Percentiles rank a stretch among this genome's conserved stretches.
Evolutionary conservation across 2,113 vertebrate genomes (phyloP).

Genomic region (Psittacara wagleri): DNA sequence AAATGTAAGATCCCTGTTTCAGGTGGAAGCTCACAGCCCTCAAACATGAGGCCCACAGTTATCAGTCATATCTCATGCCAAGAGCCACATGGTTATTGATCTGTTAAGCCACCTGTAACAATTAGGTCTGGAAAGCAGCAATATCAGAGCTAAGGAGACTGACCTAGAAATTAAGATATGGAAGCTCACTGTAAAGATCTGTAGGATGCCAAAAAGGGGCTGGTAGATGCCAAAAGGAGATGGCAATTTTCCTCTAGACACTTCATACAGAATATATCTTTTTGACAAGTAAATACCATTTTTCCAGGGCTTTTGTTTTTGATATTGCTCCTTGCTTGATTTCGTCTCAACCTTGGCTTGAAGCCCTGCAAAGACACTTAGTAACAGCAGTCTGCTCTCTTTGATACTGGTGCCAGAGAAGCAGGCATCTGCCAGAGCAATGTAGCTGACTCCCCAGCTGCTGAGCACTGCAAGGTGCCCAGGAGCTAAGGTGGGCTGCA

Average conservation of each 20-base stretch:
- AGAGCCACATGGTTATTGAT: not conserved
- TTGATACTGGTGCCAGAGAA: conserved; percentile 18
- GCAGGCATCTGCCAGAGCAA: conserved; percentile 1
- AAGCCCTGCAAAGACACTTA: not conserved
- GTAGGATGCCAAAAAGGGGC: not conserved
- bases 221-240: not conserved
- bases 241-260: not conserved
- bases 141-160: not conserved
- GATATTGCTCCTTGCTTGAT: not conserved
- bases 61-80: not conserved
- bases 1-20: not conserved
- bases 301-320: not conserved
- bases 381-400: conserved; percentile 24
- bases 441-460: not conserved
- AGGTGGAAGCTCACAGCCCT: not conserved
- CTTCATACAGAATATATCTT: not conserved
- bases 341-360: not conserved
- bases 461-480: not conserved
- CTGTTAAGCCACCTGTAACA: not conserved
- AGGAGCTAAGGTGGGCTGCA: not conserved
- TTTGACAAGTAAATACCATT: not conserved
- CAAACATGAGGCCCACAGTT: not conserved
- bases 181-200: not conserved
- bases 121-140: not conserved
- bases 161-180: not conserved